Base-by-base conservation (phyloP, 2,888 invertebrate species). In the Epinotia nisella region DNA sequence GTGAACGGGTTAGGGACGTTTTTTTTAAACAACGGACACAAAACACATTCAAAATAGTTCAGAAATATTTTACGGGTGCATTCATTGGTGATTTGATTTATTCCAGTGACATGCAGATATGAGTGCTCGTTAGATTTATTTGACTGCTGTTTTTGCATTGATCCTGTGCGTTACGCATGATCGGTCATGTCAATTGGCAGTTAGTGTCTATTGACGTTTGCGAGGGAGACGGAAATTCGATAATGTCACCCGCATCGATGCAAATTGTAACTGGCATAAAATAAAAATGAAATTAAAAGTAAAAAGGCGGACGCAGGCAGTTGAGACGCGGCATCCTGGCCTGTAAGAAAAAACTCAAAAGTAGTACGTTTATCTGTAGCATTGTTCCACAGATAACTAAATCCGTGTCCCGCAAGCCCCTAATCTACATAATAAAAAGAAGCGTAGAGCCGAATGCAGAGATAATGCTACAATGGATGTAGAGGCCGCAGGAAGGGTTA, bases 71-170 rank as follows among this genome's bases (percentile, higher is more conserved):
- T 88, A 93, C 90, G 92, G 86, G 86, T 88, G 91, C 88, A 93
- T 93, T 92, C 89, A 93, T 91, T 87, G 82, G 91, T 92, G 92
- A 93, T 93, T 93, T 93, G 93, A 93, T 93, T 93, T 93, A 93
- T 93, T 90, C 92, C 87, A 90, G 85, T 90, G 91, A 90, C 92
- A 93, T 93, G 93, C 93, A 93, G 93, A 93, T 93, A 92, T 87
- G 85, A 85, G 90, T 87, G 81, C 92, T 93, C 90, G 93, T 93
- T 93, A 93, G 90, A 92, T 93, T 92, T 93, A 92, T 92, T 91
- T 89, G 91, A 90, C 91, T 92, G 90, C 87, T 90, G 91, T 92
- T 92, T 91, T 89, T 85, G 85, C 85, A 90, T 91, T 90, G 90
- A 90, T 89, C 81, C 82, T 82, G 49, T 49, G 76, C 83, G 89